Evolutionary conservation across 2,888 invertebrate genomes (phyloP).

Genomic region (Apamea crenata): DNA sequence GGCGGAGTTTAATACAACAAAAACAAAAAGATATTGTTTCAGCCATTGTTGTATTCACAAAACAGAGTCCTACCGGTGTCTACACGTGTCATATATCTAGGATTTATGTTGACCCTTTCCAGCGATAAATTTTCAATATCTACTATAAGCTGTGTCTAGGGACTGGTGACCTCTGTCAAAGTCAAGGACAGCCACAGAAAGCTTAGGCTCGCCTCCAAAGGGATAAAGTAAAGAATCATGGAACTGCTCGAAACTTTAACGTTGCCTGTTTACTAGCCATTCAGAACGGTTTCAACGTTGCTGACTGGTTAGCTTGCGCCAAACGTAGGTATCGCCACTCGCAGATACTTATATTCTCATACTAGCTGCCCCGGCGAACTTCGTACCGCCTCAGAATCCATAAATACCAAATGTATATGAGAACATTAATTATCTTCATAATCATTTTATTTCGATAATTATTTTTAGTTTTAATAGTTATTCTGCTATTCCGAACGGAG

Average conservation of each 20-base stretch:
- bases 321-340: background rate
- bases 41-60: conserved; percentile 25
- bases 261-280: background rate
- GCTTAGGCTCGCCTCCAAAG: conserved; percentile 6
- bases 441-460: too few species aligned
- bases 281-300: background rate
- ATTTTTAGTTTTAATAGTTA: background rate
- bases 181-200: conserved; percentile 25
- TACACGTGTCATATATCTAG: conserved; percentile 43
- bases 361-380: background rate
- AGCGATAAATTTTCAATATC: conserved; percentile 47
- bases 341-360: background rate
- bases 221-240: conserved; percentile 13
- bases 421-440: background rate
- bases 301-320: background rate
- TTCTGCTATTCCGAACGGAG: background rate
- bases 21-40: conserved; percentile 15
- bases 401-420: background rate
- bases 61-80: conserved; percentile 27
- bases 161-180: conserved; percentile 48
- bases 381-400: background rate
- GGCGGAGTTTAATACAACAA: background rate
- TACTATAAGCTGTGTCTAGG: conserved; percentile 29
- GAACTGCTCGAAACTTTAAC: background rate
- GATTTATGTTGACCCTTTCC: conserved; percentile 51